phyloP scores from a whole-genome alignment of 2,888 invertebrate species.

The Nomada lathburiana region DNA sequence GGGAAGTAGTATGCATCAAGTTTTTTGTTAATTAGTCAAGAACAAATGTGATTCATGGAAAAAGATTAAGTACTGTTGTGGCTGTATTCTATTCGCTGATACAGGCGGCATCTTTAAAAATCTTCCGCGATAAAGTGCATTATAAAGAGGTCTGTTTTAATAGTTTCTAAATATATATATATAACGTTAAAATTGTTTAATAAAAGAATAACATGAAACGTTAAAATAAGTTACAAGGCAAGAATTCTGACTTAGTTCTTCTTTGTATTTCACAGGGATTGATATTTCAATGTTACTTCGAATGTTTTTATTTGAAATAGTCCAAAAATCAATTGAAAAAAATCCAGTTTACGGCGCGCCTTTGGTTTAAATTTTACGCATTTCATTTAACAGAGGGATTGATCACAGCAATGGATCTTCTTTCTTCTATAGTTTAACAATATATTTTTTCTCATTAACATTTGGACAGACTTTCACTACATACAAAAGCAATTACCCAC shows the following conservation, averaged over 20 bases:
- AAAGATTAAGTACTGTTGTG: background rate
- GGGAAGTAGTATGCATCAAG: background rate
- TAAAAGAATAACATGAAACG: background rate
- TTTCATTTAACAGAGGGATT: background rate
- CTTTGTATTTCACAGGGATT: too few relatives aligned
- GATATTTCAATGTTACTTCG: too few relatives aligned
- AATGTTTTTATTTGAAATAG: too few relatives aligned
- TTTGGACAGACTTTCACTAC: constrained; percentile 71
- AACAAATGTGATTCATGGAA: background rate
- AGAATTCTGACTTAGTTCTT: too few relatives aligned
- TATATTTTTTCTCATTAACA: constrained; percentile 69
- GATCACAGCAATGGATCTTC: constrained; percentile 5
- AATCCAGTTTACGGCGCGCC: background rate
- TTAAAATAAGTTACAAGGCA: background rate
- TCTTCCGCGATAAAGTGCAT: background rate
- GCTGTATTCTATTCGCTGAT: constrained; percentile 34
- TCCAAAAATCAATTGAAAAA: too few relatives aligned
- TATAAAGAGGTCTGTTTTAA: background rate
- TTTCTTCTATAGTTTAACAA: constrained; percentile 61
- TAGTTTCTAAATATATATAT: background rate
- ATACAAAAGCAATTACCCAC: constrained; percentile 69
- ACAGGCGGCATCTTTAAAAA: constrained; percentile 12
- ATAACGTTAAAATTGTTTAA: background rate
- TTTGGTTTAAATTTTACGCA: background rate
- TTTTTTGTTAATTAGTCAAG: background rate